A percentile compares a stretch with the other conserved stretches of the same genome.
phyloP scores from a whole-genome alignment of 2,888 invertebrate species.

The Nysson spinosus region DNA sequence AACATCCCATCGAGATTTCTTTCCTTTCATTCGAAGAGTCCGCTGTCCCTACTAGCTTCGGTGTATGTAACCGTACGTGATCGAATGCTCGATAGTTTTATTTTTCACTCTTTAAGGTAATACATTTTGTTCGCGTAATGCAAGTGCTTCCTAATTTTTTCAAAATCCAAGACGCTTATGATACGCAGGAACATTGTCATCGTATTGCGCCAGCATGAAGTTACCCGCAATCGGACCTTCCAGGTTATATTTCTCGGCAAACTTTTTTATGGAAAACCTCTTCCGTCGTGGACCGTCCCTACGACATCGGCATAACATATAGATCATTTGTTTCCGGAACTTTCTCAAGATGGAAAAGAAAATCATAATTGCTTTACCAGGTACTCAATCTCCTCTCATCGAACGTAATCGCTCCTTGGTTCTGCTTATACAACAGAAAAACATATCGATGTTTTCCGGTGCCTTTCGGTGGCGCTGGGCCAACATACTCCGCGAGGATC shows the following conservation, averaged over 20 bases:
- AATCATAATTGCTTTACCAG: too few species aligned
- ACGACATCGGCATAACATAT: slow-evolving; percentile 5
- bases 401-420: slow-evolving; percentile 74
- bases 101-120: too few species aligned
- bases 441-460: slow-evolving; percentile 73
- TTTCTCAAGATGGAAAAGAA: too few species aligned
- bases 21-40: slow-evolving; percentile 4
- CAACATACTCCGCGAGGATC: slow-evolving; percentile 73
- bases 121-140: too few species aligned
- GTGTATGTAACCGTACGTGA: too few species aligned
- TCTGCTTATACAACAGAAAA: slow-evolving; percentile 74
- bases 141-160: not conserved
- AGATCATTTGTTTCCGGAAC: too few species aligned
- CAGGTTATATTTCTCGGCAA: slow-evolving; percentile 80
- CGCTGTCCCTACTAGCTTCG: too few species aligned
- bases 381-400: slow-evolving; percentile 71
- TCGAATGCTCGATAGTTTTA: too few species aligned
- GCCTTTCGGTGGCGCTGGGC: slow-evolving; percentile 72
- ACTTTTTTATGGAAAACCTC: slow-evolving; percentile 81
- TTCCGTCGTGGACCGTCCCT: slow-evolving; percentile 78
- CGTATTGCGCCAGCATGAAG: slow-evolving; percentile 81
- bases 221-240: slow-evolving; percentile 82
- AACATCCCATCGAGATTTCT: slow-evolving; percentile 24
- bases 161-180: slow-evolving; percentile 58
- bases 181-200: slow-evolving; percentile 80